Conservation (phyloP, 2,888 invertebrate species). For the Rosalia funebris region DNA sequence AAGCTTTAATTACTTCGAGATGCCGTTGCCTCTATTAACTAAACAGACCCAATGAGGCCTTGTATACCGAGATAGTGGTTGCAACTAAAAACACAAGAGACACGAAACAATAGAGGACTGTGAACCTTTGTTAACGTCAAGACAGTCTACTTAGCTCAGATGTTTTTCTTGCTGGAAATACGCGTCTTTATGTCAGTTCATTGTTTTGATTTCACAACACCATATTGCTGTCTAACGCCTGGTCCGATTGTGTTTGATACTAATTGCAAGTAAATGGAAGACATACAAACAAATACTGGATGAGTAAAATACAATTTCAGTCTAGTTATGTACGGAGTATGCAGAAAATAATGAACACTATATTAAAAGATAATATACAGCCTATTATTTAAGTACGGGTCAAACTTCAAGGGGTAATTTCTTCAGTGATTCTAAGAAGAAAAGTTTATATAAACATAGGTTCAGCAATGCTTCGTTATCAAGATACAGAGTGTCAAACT, state of each 20-base stretch:
- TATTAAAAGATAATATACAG: no score
- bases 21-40: slow-evolving; percentile 9
- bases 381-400: no score
- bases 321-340: no score
- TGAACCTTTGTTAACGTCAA: slow-evolving; percentile 32
- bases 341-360: no score
- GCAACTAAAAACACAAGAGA: slow-evolving; percentile 24
- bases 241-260: neutral
- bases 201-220: neutral
- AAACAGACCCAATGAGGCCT: slow-evolving; percentile 17
- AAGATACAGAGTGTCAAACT: no score
- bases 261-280: no score
- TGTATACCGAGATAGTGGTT: slow-evolving; percentile 23
- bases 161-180: slow-evolving; percentile 22
- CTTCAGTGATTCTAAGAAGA: no score
- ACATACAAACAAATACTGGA: no score
- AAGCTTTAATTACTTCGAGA: slow-evolving; percentile 1
- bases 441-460: no score
- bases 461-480: no score
- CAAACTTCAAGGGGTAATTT: no score
- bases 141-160: slow-evolving; percentile 27
- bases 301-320: no score
- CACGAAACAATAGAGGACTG: slow-evolving; percentile 24
- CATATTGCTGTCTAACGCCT: neutral
- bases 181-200: slow-evolving; percentile 27